Evolutionary conservation across 2,113 vertebrate species (phyloP).

Genomic region (Ctenomys sociabilis): DNA sequence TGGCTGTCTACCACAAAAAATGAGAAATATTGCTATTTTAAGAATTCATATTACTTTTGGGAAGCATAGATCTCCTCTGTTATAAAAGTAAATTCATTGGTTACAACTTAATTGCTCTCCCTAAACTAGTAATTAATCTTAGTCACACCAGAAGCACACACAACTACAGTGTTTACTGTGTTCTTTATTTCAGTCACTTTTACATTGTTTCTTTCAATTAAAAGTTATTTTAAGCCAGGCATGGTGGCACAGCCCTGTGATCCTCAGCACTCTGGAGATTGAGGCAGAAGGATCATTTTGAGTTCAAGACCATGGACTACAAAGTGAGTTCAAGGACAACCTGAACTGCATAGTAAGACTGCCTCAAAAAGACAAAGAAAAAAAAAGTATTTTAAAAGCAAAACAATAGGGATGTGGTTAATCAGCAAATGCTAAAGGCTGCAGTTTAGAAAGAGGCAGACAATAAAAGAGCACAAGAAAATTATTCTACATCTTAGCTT

Average conservation of each 20-base stretch:
- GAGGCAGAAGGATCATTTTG: no score
- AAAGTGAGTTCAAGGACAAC: no score
- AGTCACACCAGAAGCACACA: neutral
- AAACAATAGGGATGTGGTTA: neutral
- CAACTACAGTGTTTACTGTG: neutral
- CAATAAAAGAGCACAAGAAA: neutral
- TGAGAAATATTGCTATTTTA: neutral
- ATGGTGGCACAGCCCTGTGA: no score
- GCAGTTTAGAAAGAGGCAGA: neutral
- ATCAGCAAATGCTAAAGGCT: neutral
- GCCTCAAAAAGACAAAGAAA: no score
- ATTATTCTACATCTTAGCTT: neutral
- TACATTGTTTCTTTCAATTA: constrained; percentile 28
- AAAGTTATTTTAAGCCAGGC: neutral
- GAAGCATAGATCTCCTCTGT: neutral
- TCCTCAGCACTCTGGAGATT: no score
- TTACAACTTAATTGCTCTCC: neutral
- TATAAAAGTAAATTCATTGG: constrained; percentile 10
- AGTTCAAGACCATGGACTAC: no score
- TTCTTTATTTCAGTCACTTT: constrained; percentile 7
- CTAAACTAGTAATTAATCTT: neutral
- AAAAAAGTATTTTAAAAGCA: constrained; percentile 7
- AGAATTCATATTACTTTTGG: constrained; percentile 5
- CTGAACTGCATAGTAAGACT: no score
- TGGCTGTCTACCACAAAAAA: neutral